Conservation (phyloP, 2,888 invertebrate genomes). For the Rugalucina vietnamica region DNA sequence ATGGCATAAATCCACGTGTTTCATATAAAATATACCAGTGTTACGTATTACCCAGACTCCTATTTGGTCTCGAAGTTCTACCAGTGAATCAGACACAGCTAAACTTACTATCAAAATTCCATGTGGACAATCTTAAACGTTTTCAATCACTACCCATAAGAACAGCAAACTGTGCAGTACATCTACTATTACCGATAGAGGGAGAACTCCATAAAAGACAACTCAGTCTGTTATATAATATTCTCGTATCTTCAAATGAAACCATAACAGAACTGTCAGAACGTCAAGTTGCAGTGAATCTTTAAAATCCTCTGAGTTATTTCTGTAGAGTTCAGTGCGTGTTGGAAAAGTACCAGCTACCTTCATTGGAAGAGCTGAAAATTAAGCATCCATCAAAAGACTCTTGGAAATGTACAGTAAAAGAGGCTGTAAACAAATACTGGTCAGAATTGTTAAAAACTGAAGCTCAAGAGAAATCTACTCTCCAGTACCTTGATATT, state of each 20-base stretch:
- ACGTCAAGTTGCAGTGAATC: background rate
- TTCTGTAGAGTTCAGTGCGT: too few species aligned
- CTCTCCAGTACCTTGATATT: background rate
- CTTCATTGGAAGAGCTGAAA: background rate
- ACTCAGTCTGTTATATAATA: background rate
- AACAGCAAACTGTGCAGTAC: background rate
- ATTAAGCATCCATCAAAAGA: background rate
- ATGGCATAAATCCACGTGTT: slow-evolving; percentile 1
- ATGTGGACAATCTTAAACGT: background rate
- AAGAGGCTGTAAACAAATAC: background rate
- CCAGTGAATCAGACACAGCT: background rate
- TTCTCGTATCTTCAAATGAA: background rate
- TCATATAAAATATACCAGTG: slow-evolving; percentile 4
- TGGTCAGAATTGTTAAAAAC: background rate
- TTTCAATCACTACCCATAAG: background rate
- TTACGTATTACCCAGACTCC: slow-evolving; percentile 6
- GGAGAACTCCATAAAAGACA: slow-evolving; percentile 14
- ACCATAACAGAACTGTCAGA: background rate
- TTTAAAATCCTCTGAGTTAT: background rate
- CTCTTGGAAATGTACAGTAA: background rate
- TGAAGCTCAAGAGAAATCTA: slow-evolving; percentile 1
- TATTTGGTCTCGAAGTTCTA: slow-evolving; percentile 7
- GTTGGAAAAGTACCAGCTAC: background rate
- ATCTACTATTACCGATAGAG: slow-evolving; percentile 15
- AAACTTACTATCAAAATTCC: background rate